A percentile compares a stretch with the other conserved stretches of the same genome.
These are phyloP conservation scores for Biston betularia DNA, from an alignment of 2,888 invertebrate species.

Conservation along the genomic window DNA sequence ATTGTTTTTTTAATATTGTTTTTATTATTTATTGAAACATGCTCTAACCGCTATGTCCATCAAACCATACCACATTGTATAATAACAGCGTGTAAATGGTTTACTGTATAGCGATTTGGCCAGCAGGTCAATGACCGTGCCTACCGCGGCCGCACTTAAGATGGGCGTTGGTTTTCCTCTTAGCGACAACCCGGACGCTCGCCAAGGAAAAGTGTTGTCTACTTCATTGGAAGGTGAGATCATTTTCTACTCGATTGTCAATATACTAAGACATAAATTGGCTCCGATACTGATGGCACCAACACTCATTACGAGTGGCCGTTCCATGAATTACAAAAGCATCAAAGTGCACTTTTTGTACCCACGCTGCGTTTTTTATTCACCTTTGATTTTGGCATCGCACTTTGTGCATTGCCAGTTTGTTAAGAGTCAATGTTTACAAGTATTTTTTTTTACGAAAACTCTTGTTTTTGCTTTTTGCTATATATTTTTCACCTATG, in stretches of 20 bases:
- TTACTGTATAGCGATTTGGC: slow-evolving; percentile 69
- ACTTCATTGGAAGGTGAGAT: slow-evolving; percentile 85
- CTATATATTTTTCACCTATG: no score
- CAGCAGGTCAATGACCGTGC: slow-evolving; percentile 90
- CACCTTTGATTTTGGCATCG: no score
- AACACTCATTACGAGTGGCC: no score
- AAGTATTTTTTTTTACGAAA: no score
- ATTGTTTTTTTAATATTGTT: neutral
- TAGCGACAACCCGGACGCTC: slow-evolving; percentile 90
- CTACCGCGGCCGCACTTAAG: slow-evolving; percentile 93
- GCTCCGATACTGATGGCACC: no score
- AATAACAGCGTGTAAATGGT: slow-evolving; percentile 47
- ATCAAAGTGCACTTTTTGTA: no score
- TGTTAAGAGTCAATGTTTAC: no score
- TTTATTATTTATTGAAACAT: slow-evolving; percentile 1
- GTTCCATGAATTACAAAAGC: no score
- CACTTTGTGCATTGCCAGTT: no score
- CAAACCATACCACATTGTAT: slow-evolving; percentile 21
- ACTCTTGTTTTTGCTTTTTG: no score
- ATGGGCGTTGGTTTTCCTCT: slow-evolving; percentile 95
- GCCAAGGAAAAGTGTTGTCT: slow-evolving; percentile 89
- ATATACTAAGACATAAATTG: no score
- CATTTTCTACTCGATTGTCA: neutral
- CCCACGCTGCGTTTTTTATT: no score
- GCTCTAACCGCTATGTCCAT: slow-evolving; percentile 22